Conservation (phyloP, 1,140 invertebrate species). For the Drosophila hydei region DNA sequence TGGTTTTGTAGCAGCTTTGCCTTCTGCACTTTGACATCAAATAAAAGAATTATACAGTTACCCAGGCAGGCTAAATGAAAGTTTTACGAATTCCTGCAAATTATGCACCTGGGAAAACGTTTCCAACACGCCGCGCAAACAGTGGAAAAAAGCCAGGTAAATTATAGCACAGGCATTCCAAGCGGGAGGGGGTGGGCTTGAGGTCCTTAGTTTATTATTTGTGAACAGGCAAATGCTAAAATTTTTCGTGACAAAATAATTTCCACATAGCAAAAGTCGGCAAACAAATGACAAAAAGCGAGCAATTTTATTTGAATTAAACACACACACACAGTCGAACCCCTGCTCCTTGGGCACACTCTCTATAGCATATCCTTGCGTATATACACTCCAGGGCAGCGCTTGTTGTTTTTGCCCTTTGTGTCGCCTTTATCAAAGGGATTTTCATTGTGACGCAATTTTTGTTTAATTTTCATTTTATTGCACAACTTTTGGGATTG, state of each 20-base stretch:
- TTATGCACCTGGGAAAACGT: constrained; percentile 39
- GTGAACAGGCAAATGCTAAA: constrained; percentile 21
- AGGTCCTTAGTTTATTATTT: constrained; percentile 35
- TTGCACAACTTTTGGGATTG: constrained; percentile 15
- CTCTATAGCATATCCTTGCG: neutral
- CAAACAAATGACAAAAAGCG: constrained; percentile 29
- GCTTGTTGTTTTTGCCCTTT: constrained; percentile 10
- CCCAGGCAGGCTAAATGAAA: constrained; percentile 16
- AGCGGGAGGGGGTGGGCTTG: constrained; percentile 1
- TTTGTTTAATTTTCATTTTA: constrained; percentile 41
- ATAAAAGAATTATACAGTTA: neutral
- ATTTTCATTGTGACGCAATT: constrained; percentile 50
- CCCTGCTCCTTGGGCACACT: neutral
- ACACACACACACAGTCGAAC: neutral
- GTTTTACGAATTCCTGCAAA: constrained; percentile 30
- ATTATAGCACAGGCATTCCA: constrained; percentile 25
- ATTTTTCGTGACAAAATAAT: constrained; percentile 37
- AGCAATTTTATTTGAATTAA: constrained; percentile 56
- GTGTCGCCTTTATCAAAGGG: constrained; percentile 20
- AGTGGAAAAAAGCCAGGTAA: constrained; percentile 29
- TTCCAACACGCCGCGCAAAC: constrained; percentile 6
- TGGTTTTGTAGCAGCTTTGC: constrained; percentile 21
- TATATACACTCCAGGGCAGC: constrained; percentile 7
- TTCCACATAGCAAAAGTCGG: constrained; percentile 8
- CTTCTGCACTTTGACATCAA: constrained; percentile 21